Conservation (phyloP, 2,888 invertebrate genomes). For the Tipula confusa region DNA sequence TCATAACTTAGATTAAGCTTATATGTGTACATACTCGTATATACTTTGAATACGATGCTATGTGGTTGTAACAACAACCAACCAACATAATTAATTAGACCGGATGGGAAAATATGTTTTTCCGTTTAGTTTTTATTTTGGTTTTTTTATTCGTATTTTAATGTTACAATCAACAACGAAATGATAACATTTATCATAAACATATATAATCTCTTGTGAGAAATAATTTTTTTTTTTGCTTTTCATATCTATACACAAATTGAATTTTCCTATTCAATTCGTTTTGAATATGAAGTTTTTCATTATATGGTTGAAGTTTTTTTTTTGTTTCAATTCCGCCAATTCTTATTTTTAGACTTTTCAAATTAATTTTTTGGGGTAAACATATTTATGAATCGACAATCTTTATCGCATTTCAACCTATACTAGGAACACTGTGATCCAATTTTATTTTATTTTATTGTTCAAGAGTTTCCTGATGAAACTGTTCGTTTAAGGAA, state of each 20-base stretch:
- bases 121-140: too few relatives aligned
- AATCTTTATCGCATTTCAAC: too few relatives aligned
- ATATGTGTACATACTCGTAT: too few relatives aligned
- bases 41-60: background rate
- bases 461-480: too few relatives aligned
- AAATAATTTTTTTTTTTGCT: background rate
- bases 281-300: background rate
- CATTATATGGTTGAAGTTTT: background rate
- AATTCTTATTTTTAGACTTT: background rate
- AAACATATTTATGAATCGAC: background rate
- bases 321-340: background rate
- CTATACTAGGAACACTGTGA: too few relatives aligned
- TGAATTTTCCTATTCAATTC: background rate
- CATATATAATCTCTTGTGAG: conserved; percentile 5
- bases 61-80: background rate
- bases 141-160: background rate
- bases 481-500: too few relatives aligned
- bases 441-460: too few relatives aligned
- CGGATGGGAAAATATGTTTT: conserved; percentile 1
- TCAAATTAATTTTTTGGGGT: background rate
- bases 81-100: background rate
- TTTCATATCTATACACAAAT: background rate
- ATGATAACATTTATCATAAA: conserved; percentile 1
- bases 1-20: background rate
- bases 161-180: background rate